Base-by-base conservation (phyloP, 2,113 vertebrate genomes). In the Callopanchax toddi region DNA sequence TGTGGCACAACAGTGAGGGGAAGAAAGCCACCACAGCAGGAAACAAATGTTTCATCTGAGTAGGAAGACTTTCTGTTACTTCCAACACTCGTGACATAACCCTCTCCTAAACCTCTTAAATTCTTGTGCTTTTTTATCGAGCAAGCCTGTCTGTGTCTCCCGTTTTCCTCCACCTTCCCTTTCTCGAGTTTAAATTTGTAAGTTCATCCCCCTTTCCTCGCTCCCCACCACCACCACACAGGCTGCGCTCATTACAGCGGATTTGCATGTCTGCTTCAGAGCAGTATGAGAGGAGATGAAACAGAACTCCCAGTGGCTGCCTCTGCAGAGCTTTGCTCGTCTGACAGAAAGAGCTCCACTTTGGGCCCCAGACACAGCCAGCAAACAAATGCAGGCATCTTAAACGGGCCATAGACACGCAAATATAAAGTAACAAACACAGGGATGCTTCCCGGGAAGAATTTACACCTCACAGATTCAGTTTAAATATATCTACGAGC, bases 191-290 rank as follows among this genome's bases (percentile, higher is more conserved):
- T 77, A 87, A 86, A 91, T 83, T 87, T 76, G 62, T 72, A 55
- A 81, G 68, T 74, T 60, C 78, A 71, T 49, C 81, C 80, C 73
- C 57, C 32, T 42, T 40, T 46, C 29, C 29, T 40, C 10, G 0
- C 58, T 40, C 44, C 51, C 42, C 53, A 23, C 64, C 21, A 53
- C 58, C 69, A 57, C 63, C 72, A 81, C 86, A 76, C 77, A 78
- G 74, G 56, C 78, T 83, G 82, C 70, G 51, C 89, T 91, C 90
- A 87, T 91, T 90, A 91, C 77, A 76, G 81, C 71, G 56, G 88
- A 93, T 91, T 92, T 91, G 90, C 89, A 92, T 90, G 90, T 92
- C 87, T 91, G 89, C 86, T 88, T 81, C 74, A 74, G 79, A 86
- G 86, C 76, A 66, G 82, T 74, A 82, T 61, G 85, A 88, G 81